Evolutionary conservation across 53 echinoderm and acorn worm genomes (phyloP).

Genomic region (Echinometra lucunter): DNA sequence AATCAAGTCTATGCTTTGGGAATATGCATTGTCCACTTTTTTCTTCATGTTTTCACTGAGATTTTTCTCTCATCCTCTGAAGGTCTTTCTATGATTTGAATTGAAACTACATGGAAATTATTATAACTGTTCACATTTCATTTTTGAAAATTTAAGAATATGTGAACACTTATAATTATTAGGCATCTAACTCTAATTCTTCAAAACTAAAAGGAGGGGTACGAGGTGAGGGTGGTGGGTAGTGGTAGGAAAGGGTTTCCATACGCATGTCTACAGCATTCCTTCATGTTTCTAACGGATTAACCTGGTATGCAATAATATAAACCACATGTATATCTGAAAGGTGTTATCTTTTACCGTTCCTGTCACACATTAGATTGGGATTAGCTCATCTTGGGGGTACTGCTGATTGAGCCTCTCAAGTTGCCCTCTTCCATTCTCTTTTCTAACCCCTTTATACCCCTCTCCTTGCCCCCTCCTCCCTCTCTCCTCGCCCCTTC

Average conservation of each 20-base stretch:
- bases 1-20: neutral
- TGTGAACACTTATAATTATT: neutral
- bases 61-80: neutral
- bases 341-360: constrained; percentile 15
- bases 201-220: neutral
- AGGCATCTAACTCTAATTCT: neutral
- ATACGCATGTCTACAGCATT: neutral
- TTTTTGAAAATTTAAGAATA: no score
- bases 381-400: neutral
- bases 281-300: constrained; percentile 31
- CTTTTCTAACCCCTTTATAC: neutral
- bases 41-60: neutral
- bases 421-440: neutral
- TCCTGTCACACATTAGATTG: neutral
- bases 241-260: neutral
- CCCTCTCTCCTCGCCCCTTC: neutral
- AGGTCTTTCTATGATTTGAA: constrained; percentile 18
- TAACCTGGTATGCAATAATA: constrained; percentile 39
- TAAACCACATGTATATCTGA: constrained; percentile 6
- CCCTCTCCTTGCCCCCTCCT: neutral
- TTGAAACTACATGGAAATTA: neutral
- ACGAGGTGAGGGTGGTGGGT: neutral
- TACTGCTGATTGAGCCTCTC: neutral
- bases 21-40: neutral
- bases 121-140: neutral